Conservation (phyloP, 1,140 invertebrate species). For the Caenorhabditis inopinata region DNA sequence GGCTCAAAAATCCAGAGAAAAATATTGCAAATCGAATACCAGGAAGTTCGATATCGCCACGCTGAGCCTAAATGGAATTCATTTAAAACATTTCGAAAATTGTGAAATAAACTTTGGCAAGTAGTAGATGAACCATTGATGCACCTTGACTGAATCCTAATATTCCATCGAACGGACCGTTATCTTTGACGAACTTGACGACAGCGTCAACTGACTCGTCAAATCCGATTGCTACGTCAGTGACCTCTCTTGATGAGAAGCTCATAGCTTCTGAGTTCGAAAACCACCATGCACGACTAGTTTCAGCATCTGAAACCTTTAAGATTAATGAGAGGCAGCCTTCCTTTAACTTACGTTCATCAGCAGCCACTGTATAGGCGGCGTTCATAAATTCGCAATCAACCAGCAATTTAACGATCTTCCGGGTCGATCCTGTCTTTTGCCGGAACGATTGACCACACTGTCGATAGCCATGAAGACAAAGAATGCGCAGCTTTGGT, state of each 20-base stretch:
- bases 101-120: not conserved
- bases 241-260: not conserved
- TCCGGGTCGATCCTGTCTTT: conserved; percentile 36
- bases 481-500: conserved; percentile 33
- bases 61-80: not conserved
- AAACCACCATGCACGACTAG: conserved; percentile 42
- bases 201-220: conserved; percentile 19
- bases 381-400: conserved; percentile 37
- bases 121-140: conserved; percentile 42
- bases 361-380: not conserved
- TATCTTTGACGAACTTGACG: conserved; percentile 12
- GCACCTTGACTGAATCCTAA: conserved; percentile 43
- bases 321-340: not conserved
- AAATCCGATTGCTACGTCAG: conserved; percentile 24
- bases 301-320: not conserved
- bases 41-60: not conserved
- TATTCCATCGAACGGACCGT: conserved; percentile 39
- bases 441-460: conserved; percentile 36
- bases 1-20: conserved; percentile 40
- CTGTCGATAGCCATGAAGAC: conserved; percentile 44
- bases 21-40: conserved; percentile 35
- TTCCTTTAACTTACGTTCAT: not conserved
- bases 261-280: conserved; percentile 25
- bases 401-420: conserved; percentile 24
- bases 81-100: not conserved